A percentile compares a stretch with the other conserved stretches of the same genome.
Evolutionary conservation across 1,140 invertebrate genomes (phyloP).

Genomic region (Aphelenchoides besseyi): DNA sequence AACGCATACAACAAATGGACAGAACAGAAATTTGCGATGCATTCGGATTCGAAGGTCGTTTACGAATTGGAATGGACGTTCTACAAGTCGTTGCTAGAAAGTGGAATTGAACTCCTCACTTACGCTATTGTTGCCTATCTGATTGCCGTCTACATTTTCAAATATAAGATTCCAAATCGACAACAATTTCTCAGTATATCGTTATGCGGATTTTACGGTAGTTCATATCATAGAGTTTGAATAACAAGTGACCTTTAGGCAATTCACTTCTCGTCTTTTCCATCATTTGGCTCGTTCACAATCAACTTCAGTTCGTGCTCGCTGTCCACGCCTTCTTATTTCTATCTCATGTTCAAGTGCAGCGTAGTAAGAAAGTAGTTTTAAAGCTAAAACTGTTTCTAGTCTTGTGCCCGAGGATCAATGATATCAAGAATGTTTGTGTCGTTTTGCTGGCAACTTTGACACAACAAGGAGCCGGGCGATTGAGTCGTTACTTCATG

Average conservation of each 20-base stretch:
- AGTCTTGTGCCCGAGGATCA: not conserved
- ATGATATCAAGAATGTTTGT: not conserved
- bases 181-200: constrained; percentile 18
- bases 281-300: constrained; percentile 56
- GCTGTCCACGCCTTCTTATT: constrained; percentile 53
- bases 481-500: not conserved
- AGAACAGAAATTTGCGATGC: constrained; percentile 14
- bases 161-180: not conserved
- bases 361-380: not conserved
- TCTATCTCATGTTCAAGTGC: constrained; percentile 56
- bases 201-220: constrained; percentile 56
- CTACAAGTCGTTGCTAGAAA: constrained; percentile 52
- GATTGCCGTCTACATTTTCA: constrained; percentile 10
- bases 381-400: not conserved
- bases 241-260: too few species aligned
- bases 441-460: constrained; percentile 11
- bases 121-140: constrained; percentile 22
- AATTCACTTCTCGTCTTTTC: constrained; percentile 57
- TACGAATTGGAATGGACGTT: constrained; percentile 60
- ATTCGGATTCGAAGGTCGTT: constrained; percentile 17
- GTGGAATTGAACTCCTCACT: constrained; percentile 39
- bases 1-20: constrained; percentile 60
- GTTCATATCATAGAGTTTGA: too few species aligned
- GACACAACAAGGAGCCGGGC: not conserved
- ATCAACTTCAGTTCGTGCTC: constrained; percentile 44